Conservation (phyloP, 2,888 invertebrate genomes). For the Branchipolynoe longqiensis region DNA sequence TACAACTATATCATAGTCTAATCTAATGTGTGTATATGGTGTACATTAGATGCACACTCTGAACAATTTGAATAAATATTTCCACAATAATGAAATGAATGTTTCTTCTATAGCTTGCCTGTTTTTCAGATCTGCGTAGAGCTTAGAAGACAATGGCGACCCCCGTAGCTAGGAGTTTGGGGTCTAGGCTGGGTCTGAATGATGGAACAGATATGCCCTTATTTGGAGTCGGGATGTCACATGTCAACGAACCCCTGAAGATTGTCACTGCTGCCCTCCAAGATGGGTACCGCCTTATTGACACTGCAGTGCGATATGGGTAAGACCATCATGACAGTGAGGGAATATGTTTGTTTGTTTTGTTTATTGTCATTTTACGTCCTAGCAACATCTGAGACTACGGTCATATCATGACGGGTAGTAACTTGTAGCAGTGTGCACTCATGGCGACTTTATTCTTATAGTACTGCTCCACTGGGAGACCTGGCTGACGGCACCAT, state of each 20-base stretch:
- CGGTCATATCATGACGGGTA: too few species aligned
- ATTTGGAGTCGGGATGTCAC: conserved; percentile 66
- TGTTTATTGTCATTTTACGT: background rate
- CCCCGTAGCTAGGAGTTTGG: conserved; percentile 41
- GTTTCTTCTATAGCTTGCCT: background rate
- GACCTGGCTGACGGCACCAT: too few species aligned
- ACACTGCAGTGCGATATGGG: conserved; percentile 64
- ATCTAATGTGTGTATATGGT: too few species aligned
- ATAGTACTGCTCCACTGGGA: too few species aligned
- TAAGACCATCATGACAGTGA: conserved; percentile 3
- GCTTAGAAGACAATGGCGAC: background rate
- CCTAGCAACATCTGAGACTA: background rate
- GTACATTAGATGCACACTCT: too few species aligned
- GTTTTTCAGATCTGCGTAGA: background rate
- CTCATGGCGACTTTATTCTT: too few species aligned
- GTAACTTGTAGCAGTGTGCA: too few species aligned
- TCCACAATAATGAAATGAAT: background rate
- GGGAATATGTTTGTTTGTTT: background rate
- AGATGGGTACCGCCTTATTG: conserved; percentile 63
- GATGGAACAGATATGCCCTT: conserved; percentile 65
- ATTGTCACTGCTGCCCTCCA: conserved; percentile 54
- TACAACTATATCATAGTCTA: too few species aligned
- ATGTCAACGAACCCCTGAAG: background rate
- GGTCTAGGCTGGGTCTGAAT: conserved; percentile 57
- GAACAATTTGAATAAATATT: background rate